A percentile compares a stretch with the other conserved stretches of the same genome.
Evolutionary conservation across 2,113 vertebrate genomes (phyloP).

Genomic region (Periophthalmus modestus): DNA sequence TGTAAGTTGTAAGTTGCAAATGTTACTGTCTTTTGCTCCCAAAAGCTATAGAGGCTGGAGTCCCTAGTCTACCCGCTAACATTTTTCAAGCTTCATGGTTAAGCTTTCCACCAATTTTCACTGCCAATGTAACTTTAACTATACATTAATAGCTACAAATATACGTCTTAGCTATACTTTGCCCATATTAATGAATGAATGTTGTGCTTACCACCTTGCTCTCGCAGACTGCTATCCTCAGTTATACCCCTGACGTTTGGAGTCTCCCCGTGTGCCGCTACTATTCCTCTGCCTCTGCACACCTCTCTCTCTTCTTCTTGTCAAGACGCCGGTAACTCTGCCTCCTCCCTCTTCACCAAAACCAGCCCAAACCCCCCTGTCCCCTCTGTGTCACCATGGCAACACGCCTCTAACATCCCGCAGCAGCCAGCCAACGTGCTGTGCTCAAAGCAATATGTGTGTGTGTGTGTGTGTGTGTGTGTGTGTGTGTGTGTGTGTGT

Average conservation of each 20-base stretch:
- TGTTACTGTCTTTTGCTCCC: background rate
- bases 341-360: slow-evolving; percentile 20
- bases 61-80: background rate
- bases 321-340: slow-evolving; percentile 66
- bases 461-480: slow-evolving; percentile 29
- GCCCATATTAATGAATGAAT: slow-evolving; percentile 2
- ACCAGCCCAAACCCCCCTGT: slow-evolving; percentile 61
- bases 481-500: slow-evolving; percentile 20
- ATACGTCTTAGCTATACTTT: background rate
- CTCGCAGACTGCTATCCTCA: slow-evolving; percentile 34
- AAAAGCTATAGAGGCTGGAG: background rate
- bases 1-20: background rate
- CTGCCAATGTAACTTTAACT: background rate
- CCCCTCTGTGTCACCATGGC: slow-evolving; percentile 89
- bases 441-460: slow-evolving; percentile 55
- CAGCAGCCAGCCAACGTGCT: slow-evolving; percentile 79
- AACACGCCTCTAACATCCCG: slow-evolving; percentile 90
- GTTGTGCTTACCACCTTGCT: slow-evolving; percentile 62
- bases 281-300: slow-evolving; percentile 35
- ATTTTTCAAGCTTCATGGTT: background rate
- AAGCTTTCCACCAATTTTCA: background rate
- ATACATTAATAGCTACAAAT: background rate
- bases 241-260: slow-evolving; percentile 33
- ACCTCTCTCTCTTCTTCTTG: slow-evolving; percentile 32
- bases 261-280: slow-evolving; percentile 28